Evolutionary conservation across 2,113 vertebrate species (phyloP).

Genomic region (Osmerus mordax): DNA sequence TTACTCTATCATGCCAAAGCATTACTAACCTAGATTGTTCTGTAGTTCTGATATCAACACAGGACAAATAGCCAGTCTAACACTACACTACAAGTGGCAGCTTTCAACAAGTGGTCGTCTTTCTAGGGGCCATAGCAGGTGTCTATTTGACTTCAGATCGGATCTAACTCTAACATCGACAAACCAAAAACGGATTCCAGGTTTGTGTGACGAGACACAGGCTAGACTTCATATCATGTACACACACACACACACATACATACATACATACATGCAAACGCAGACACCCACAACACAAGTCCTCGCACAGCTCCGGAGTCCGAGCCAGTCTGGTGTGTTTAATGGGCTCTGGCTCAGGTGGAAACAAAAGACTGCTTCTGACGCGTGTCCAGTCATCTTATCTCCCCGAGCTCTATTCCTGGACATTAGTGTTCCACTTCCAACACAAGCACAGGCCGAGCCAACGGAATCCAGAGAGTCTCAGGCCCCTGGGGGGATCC

Average conservation of each 20-base stretch:
- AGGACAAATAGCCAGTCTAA: no score
- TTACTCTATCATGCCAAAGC: conserved; percentile 21
- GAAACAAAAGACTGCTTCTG: conserved; percentile 50
- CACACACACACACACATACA: not conserved
- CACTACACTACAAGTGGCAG: no score
- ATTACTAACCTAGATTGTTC: conserved; percentile 27
- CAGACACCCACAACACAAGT: conserved; percentile 12
- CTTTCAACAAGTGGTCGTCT: no score
- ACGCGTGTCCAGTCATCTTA: conserved; percentile 52
- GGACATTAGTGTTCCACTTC: conserved; percentile 59
- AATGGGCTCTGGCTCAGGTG: conserved; percentile 35
- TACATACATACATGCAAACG: not conserved
- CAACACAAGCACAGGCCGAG: conserved; percentile 69
- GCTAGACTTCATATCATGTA: conserved; percentile 20
- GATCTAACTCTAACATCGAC: conserved; percentile 22
- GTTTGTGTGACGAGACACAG: conserved; percentile 29
- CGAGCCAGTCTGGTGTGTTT: conserved; percentile 42
- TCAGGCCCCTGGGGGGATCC: conserved; percentile 40
- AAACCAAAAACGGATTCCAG: conserved; percentile 21
- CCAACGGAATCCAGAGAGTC: conserved; percentile 42
- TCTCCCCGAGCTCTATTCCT: conserved; percentile 54
- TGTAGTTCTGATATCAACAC: conserved; percentile 22
- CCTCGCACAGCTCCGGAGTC: not conserved
- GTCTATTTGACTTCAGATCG: conserved; percentile 28
- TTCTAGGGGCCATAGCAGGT: not conserved